phyloP scores from a whole-genome alignment of 2,113 vertebrate genomes.

The Eurypyga helias region DNA sequence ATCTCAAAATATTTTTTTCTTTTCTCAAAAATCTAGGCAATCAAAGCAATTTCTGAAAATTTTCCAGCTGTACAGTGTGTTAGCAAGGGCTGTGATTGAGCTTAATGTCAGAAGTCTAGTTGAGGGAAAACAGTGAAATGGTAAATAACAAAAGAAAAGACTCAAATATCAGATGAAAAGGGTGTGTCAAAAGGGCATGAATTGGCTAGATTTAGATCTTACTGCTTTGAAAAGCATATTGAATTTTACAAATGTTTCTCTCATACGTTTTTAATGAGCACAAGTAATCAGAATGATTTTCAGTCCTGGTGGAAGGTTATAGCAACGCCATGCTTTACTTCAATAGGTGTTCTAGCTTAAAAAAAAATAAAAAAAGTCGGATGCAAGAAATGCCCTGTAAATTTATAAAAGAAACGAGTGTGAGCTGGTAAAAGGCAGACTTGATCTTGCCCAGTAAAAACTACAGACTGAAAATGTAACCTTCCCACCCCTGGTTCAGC shows the following conservation, averaged over 20 bases:
- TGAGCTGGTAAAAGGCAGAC: not conserved
- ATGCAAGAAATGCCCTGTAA: not conserved
- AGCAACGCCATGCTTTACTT: not conserved
- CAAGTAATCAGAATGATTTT: not conserved
- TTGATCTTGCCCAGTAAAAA: not conserved
- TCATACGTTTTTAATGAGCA: not conserved
- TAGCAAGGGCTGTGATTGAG: not conserved
- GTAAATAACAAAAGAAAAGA: not conserved
- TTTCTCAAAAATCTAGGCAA: not conserved
- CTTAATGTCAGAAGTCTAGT: not conserved
- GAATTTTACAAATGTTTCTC: not conserved
- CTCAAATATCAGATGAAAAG: not conserved
- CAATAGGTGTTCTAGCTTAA: not conserved
- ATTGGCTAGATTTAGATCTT: not conserved
- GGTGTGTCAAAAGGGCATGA: not conserved
- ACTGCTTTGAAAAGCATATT: not conserved
- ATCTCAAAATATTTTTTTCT: not conserved
- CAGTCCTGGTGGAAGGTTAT: not conserved
- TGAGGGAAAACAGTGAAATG: not conserved
- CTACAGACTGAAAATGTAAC: not conserved
- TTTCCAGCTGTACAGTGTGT: not conserved
- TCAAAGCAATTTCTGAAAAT: not conserved
- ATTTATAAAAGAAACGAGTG: not conserved
- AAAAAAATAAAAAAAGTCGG: not conserved
- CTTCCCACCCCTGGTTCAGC: not conserved